Conservation (phyloP, 2,888 invertebrate genomes). For the Leptura quadrifasciata region DNA sequence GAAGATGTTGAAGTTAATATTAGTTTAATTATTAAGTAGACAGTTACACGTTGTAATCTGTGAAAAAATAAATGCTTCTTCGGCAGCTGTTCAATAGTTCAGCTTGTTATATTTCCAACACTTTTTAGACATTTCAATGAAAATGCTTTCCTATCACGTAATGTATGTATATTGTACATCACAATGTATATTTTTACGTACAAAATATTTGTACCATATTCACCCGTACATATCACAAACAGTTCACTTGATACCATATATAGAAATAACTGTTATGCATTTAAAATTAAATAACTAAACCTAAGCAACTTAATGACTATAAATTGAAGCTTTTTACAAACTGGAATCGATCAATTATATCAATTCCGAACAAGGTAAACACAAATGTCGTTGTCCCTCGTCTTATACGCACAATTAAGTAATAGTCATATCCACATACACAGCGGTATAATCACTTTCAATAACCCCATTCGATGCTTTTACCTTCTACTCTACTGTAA, state of each 20-base stretch:
- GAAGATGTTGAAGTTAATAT: no score
- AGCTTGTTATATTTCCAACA: no score
- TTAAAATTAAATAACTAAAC: background rate
- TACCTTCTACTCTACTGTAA: conserved; percentile 18
- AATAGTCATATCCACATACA: conserved; percentile 18
- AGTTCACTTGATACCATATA: background rate
- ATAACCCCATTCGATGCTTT: conserved; percentile 23
- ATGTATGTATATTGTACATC: no score
- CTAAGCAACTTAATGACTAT: background rate
- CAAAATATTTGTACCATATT: background rate
- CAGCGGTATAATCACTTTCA: conserved; percentile 23
- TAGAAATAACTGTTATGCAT: background rate
- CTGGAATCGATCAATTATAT: conserved; percentile 2
- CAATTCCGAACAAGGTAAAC: conserved; percentile 30
- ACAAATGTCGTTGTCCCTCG: conserved; percentile 36
- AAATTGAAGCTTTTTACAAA: background rate
- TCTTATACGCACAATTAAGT: conserved; percentile 30
- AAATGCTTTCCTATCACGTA: no score
- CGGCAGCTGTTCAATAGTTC: no score
- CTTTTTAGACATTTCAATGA: no score
- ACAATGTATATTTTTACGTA: background rate
- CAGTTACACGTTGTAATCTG: no score
- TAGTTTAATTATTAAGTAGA: no score
- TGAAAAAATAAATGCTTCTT: no score
- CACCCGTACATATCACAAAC: background rate